Base-by-base conservation (phyloP, 2,113 vertebrate genomes). In the Oceanodroma tethys region DNA sequence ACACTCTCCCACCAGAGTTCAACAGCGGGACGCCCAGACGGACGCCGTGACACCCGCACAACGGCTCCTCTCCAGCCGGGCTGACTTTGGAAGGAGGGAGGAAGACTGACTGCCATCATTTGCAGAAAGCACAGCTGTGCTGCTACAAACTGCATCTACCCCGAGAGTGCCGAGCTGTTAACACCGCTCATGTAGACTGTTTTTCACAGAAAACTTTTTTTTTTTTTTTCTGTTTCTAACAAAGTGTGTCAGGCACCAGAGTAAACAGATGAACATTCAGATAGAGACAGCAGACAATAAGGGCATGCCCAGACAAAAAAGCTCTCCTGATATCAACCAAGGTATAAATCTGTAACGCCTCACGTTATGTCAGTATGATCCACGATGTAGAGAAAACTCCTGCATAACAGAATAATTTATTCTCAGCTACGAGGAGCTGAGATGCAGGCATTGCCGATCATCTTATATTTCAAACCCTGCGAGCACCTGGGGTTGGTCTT, bases 1-100 rank as follows among this genome's bases (percentile, higher is more conserved):
- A n/a, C 3, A 2, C 0, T 0, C 25, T 13, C 29, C 29, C 2
- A 1, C 18, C 38, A 0, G 3, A 4, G 2, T 2, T 23, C 32
- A 13, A 7, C 32, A 22, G 30, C 4, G 4, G 18, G n/a, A 34
- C 13, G 23, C 40, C 48, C 1, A 1, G 13, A 5, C 0, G 14
- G 32, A 27, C 15, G 42, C 42, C 1, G 4, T 13, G 38, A 18
- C 32, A 16, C 10, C 42, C 16, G 48, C 22, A 27, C 38, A 20
- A 11, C 63, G 2, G 3, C 63, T 29, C 26, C 8, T 5, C 62
- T 43, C 26, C 36, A 25, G 36, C 26, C 2, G 1, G 10, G 10
- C 13, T 4, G 30, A 2, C 29, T 16, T 13, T 0, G 7, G 43
- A 2, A 34, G 38, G 16, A 25, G 13, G 30, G 55, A 23, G 34